Percentiles rank a stretch among this genome's conserved stretches.
Evolutionary conservation across 2,797 vertebrate genomes (phyloP).

Genomic region (Chaenodraco wilsoni): DNA sequence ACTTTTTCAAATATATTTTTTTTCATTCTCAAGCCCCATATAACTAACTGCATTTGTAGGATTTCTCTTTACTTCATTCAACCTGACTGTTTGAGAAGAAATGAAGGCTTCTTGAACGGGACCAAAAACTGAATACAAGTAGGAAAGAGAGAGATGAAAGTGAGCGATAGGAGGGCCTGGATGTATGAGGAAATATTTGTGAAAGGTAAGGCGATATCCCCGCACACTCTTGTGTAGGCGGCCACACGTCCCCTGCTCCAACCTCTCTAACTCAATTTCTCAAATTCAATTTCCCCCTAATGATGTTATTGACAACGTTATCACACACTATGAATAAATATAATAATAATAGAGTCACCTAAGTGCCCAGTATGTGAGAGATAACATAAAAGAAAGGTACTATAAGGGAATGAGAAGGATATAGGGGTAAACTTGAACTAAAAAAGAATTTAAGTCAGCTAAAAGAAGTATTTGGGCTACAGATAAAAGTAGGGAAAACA

Average conservation of each 20-base stretch:
- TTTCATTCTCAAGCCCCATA: neutral
- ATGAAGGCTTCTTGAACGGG: constrained; percentile 6
- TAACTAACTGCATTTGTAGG: neutral
- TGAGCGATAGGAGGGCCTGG: constrained; percentile 17
- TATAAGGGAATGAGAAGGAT: constrained; percentile 9
- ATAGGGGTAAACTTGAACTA: neutral
- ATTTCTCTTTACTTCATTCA: neutral
- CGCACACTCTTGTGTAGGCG: constrained; percentile 56
- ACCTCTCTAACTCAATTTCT: constrained; percentile 80
- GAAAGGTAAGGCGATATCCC: constrained; percentile 73
- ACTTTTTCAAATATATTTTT: neutral
- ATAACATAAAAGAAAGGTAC: constrained; percentile 27
- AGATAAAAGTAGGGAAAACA: constrained; percentile 21
- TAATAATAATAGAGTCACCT: constrained; percentile 65
- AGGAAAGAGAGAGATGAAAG: constrained; percentile 28
- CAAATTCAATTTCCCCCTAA: constrained; percentile 81
- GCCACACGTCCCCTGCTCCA: constrained; percentile 59
- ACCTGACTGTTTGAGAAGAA: constrained; percentile 12
- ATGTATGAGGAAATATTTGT: constrained; percentile 68
- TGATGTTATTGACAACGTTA: constrained; percentile 78
- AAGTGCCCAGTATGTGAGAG: constrained; percentile 56
- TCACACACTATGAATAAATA: constrained; percentile 66
- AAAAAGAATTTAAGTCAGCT: constrained; percentile 13
- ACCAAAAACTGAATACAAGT: constrained; percentile 26
- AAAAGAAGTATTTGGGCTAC: neutral